Percentiles rank a stretch among this genome's conserved stretches.
phyloP scores from a whole-genome alignment of 2,888 invertebrate species.

The Eupithecia inturbata region DNA sequence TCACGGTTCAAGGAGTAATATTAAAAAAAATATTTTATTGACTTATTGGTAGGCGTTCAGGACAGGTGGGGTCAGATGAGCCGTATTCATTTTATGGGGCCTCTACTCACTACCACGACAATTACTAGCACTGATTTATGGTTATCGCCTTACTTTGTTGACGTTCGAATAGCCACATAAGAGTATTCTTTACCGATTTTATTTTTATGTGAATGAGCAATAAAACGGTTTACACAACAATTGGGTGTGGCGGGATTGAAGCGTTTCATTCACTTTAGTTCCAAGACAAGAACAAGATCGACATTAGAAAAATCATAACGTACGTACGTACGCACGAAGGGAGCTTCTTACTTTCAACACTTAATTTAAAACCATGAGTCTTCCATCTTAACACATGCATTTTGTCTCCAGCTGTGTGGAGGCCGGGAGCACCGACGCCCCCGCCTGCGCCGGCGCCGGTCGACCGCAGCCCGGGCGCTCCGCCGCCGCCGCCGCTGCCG shows the following conservation, averaged over 20 bases:
- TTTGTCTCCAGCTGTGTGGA: conserved; percentile 70
- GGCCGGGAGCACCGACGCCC: conserved; percentile 74
- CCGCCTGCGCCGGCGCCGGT: conserved; percentile 52
- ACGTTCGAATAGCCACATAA: conserved; percentile 22
- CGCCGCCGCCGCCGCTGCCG: conserved; percentile 86
- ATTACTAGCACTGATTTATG: conserved; percentile 42
- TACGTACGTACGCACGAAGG: not conserved
- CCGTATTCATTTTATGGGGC: conserved; percentile 51
- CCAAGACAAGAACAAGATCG: too few relatives aligned
- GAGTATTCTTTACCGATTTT: conserved; percentile 13
- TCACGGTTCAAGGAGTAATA: conserved; percentile 40
- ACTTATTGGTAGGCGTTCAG: conserved; percentile 46
- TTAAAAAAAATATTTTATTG: conserved; percentile 47
- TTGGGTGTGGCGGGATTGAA: not conserved
- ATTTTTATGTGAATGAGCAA: conserved; percentile 1
- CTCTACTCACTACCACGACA: conserved; percentile 35
- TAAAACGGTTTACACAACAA: not conserved
- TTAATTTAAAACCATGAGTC: not conserved
- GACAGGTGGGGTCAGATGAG: conserved; percentile 46
- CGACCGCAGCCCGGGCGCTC: conserved; percentile 76
- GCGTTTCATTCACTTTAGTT: not conserved
- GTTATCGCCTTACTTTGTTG: conserved; percentile 33
- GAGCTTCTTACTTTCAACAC: not conserved
- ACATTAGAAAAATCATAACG: not conserved
- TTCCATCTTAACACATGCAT: not conserved